Percentiles rank a stretch among this genome's conserved stretches.
These are phyloP conservation scores for Popillia japonica DNA, from an alignment of 1,140 invertebrate genomes.

Conservation along the genomic window DNA sequence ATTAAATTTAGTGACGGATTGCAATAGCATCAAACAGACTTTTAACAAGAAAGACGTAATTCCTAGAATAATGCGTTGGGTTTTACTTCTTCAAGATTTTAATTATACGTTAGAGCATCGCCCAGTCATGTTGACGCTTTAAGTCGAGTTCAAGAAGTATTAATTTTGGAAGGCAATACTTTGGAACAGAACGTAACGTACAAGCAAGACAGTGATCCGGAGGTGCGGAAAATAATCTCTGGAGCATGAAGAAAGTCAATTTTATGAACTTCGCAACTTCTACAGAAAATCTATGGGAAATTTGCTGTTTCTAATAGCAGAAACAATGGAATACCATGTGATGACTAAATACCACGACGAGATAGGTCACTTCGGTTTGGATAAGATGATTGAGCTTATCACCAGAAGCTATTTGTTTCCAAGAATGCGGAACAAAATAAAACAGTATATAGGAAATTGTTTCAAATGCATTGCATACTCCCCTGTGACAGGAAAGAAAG, in stretches of 20 bases:
- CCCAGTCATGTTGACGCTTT: too few species aligned
- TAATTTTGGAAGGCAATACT: constrained; percentile 28
- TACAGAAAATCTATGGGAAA: constrained; percentile 43
- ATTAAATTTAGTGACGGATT: too few species aligned
- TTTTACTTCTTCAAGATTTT: too few species aligned
- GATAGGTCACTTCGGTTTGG: constrained; percentile 48
- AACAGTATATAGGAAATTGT: constrained; percentile 41
- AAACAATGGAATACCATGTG: constrained; percentile 44
- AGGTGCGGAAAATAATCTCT: constrained; percentile 40
- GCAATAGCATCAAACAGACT: neutral
- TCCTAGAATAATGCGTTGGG: constrained; percentile 15
- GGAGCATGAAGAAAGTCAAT: constrained; percentile 35
- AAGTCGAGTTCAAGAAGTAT: constrained; percentile 18
- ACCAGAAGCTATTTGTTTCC: constrained; percentile 47
- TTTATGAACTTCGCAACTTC: constrained; percentile 47
- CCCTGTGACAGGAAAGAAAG: too few species aligned
- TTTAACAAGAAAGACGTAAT: constrained; percentile 13
- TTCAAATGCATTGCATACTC: too few species aligned
- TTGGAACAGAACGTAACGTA: constrained; percentile 31
- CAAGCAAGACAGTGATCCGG: constrained; percentile 40
- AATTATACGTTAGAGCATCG: too few species aligned
- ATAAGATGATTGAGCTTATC: constrained; percentile 47
- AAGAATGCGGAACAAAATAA: constrained; percentile 42
- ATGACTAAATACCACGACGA: constrained; percentile 47
- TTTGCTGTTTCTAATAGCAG: constrained; percentile 48